Conservation (phyloP, 2,888 invertebrate species). For the Drepana falcataria region DNA sequence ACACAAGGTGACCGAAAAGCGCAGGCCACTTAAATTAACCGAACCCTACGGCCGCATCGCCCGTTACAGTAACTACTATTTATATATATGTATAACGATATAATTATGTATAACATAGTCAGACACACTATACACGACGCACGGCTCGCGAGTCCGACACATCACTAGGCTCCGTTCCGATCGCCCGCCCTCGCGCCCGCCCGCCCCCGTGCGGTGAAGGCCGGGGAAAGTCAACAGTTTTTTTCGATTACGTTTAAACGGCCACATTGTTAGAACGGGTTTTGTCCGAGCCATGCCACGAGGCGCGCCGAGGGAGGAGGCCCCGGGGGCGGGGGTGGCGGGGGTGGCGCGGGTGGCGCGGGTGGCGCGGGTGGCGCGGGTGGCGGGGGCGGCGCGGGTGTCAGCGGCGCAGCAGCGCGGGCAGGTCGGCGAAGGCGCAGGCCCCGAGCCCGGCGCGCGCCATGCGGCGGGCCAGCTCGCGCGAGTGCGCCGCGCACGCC, state of each 20-base stretch:
- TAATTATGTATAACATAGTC: conserved; percentile 48
- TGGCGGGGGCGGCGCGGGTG: conserved; percentile 68
- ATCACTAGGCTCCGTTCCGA: conserved; percentile 43
- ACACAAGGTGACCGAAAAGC: neutral
- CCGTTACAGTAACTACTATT: conserved; percentile 31
- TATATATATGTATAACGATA: conserved; percentile 47
- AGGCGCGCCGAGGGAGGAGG: conserved; percentile 21
- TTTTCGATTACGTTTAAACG: no score
- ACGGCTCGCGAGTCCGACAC: conserved; percentile 33
- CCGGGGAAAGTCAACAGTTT: neutral
- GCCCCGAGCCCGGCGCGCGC: conserved; percentile 93
- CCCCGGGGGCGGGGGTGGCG: conserved; percentile 48
- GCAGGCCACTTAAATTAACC: no score
- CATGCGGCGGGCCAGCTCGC: conserved; percentile 93
- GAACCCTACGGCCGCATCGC: conserved; percentile 14
- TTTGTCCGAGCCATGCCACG: neutral
- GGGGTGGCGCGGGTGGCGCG: conserved; percentile 10
- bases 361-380: conserved; percentile 21
- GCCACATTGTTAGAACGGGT: no score
- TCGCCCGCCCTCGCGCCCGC: conserved; percentile 3
- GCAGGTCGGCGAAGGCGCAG: conserved; percentile 96
- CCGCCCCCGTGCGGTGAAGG: conserved; percentile 4
- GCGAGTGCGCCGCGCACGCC: conserved; percentile 93
- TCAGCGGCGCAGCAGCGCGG: conserved; percentile 88
- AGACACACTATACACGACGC: conserved; percentile 55